phyloP scores from a whole-genome alignment of 2,113 vertebrate species.

The Peucedramus taeniatus region DNA sequence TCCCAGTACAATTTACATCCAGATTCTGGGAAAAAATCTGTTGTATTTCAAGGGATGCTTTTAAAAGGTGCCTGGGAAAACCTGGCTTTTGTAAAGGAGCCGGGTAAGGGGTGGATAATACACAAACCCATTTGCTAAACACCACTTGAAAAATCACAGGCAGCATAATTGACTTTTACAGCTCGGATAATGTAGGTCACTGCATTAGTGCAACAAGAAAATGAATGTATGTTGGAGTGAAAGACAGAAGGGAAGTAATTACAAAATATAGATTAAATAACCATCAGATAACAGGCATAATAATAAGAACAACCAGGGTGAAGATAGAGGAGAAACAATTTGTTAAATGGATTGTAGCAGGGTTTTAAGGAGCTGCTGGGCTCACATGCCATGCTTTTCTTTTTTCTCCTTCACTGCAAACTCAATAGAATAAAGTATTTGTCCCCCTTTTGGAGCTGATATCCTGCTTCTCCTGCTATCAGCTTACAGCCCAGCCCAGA shows the following conservation, averaged over 20 bases:
- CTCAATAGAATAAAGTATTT: background rate
- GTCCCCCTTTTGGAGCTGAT: background rate
- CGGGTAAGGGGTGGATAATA: background rate
- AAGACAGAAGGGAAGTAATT: conserved; percentile 69
- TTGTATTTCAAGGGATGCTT: background rate
- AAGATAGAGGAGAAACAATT: conserved; percentile 49
- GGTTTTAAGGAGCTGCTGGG: background rate
- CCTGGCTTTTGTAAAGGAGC: background rate
- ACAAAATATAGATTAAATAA: conserved; percentile 70
- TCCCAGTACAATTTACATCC: background rate
- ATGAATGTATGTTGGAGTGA: conserved; percentile 34
- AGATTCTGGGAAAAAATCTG: background rate
- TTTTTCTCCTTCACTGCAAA: background rate
- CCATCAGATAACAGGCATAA: conserved; percentile 64
- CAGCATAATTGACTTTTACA: conserved; percentile 49
- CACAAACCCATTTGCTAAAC: conserved; percentile 25
- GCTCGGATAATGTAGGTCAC: conserved; percentile 65
- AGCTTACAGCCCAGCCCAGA: background rate
- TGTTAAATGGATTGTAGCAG: conserved; percentile 23
- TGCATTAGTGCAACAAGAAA: conserved; percentile 35
- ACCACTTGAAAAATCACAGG: conserved; percentile 57
- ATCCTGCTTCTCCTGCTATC: background rate
- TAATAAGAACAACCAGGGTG: conserved; percentile 37
- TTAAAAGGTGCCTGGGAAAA: background rate
- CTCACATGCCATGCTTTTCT: background rate